Percentiles rank a stretch among this genome's conserved stretches.
Evolutionary conservation across 2,797 vertebrate species (phyloP).

Genomic region (Danio aesculapii): DNA sequence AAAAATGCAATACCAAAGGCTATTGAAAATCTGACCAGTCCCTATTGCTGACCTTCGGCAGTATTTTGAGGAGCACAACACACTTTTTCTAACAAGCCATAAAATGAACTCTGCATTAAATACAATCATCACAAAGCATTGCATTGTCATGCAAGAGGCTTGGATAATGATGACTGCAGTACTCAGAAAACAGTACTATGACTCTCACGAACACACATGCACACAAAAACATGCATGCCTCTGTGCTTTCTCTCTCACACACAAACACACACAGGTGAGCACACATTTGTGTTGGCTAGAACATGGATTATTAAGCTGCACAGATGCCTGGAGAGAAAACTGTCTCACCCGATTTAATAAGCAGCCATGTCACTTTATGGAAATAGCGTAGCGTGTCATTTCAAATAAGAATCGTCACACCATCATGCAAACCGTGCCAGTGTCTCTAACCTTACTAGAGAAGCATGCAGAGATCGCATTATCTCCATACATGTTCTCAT

Average conservation of each 20-base stretch:
- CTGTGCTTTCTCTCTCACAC: neutral
- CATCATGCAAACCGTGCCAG: constrained; percentile 31
- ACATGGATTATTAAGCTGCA: constrained; percentile 14
- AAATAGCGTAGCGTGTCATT: constrained; percentile 43
- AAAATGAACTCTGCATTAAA: neutral
- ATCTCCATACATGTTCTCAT: constrained; percentile 21
- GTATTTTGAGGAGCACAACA: neutral
- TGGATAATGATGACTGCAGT: constrained; percentile 16
- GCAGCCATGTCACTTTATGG: constrained; percentile 28
- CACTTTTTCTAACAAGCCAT: neutral
- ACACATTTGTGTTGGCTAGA: constrained; percentile 9
- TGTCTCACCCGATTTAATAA: constrained; percentile 40
- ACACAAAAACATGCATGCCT: constrained; percentile 1
- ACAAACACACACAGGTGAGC: constrained; percentile 29
- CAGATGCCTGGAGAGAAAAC: constrained; percentile 32
- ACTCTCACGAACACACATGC: constrained; percentile 2
- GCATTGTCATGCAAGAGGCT: neutral
- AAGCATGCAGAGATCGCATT: constrained; percentile 12
- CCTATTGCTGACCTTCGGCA: neutral
- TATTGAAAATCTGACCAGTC: neutral
- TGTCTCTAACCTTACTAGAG: neutral
- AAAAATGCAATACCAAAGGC: neutral
- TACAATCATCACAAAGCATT: neutral
- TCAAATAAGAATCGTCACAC: constrained; percentile 28
- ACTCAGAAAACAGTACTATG: neutral